Evolutionary conservation across 1,140 invertebrate species (phyloP), one percentile per base, ranked within the genome.

Genomic region (Dinoponera quadriceps): DNA sequence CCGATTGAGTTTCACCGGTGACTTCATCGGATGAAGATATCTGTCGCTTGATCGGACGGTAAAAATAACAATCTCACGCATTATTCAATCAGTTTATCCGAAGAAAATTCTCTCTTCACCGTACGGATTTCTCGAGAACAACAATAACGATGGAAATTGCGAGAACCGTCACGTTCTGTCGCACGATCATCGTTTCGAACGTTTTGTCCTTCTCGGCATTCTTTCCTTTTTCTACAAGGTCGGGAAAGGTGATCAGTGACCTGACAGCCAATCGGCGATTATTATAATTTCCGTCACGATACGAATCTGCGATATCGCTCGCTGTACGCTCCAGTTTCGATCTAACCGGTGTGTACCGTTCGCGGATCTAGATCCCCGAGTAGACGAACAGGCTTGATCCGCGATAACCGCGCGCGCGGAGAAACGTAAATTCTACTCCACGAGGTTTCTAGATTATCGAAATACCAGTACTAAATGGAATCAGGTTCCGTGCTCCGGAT

Each of bases 401-500:
- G 73, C 78, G 65, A 87, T 87, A 85, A 78, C 72, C 65, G 72
- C 55, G n/a, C n/a, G n/a, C 66, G 20, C 60, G 38, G 33, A 60
- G 54, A 85, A 51, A 82, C 86, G 83, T 88, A 88, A 88, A 88
- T 88, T 88, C 83, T 88, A 72, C 51, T 18, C 65, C 49, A 74
- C 68, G 68, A 88, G 72, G 66, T 88, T 88, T 88, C 86, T 88
- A 88, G 78, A 88, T 88, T 88, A 88, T 88, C 73, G 86, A 85
- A 88, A 88, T 88, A 88, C 86, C 83, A 83, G 60, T 85, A 62
- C 72, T 82, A 51, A 77, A 54, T 73, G 55, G 83, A 88, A 88
- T 88, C 83, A 88, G 86, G 84, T 88, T 88, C 57, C 63, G 59
- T 65, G 74, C 57, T 88, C 78, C 60, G 73, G 80, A 85, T 85